These are phyloP conservation scores for Lacerta bilineata DNA, from an alignment of 2,797 vertebrate species.

Conservation along the genomic window DNA sequence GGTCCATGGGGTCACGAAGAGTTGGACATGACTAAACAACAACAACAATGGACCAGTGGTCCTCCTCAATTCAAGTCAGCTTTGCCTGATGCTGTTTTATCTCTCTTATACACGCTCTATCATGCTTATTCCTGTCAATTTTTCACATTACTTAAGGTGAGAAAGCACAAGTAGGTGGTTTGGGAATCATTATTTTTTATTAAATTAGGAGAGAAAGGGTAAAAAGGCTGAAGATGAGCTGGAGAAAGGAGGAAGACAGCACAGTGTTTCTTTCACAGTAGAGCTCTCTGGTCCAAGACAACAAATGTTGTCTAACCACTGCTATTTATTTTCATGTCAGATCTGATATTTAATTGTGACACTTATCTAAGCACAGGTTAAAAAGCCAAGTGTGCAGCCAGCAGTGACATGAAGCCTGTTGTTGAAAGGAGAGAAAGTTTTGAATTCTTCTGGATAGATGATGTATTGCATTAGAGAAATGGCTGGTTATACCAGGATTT, in stretches of 20 bases:
- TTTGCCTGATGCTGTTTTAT: neutral
- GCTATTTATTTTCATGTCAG: conserved; percentile 12
- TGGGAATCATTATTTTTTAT: conserved; percentile 50
- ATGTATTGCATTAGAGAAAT: neutral
- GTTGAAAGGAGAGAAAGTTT: neutral
- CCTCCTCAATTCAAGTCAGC: neutral
- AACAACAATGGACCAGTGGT: neutral
- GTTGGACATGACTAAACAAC: too few species aligned
- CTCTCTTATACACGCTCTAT: neutral
- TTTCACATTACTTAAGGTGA: conserved; percentile 52
- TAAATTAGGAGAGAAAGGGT: conserved; percentile 29
- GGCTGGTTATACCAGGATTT: neutral
- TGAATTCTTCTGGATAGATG: neutral
- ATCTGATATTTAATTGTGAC: neutral
- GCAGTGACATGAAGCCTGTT: neutral
- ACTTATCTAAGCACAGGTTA: neutral
- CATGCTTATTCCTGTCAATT: conserved; percentile 46
- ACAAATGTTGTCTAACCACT: conserved; percentile 35
- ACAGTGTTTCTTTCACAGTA: conserved; percentile 32
- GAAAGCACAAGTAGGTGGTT: conserved; percentile 24
- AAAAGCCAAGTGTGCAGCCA: conserved; percentile 18
- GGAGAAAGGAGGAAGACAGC: conserved; percentile 32
- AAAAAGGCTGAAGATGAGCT: conserved; percentile 38
- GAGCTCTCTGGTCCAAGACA: conserved; percentile 38
- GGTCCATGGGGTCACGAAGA: too few species aligned